Evolutionary conservation across 2,797 vertebrate genomes (phyloP).

Genomic region (Coranthus polyacanthus): DNA sequence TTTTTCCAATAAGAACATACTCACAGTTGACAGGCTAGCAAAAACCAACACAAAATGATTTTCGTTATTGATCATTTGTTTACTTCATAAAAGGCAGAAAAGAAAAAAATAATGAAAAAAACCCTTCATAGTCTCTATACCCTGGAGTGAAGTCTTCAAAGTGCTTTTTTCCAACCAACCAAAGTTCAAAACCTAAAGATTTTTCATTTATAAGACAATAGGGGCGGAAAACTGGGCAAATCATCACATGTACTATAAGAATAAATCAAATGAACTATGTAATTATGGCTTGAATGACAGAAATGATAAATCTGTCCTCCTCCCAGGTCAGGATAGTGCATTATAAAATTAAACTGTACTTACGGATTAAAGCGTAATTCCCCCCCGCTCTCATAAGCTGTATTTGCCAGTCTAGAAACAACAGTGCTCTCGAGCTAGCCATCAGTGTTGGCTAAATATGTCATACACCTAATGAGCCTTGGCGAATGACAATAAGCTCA

Average conservation of each 20-base stretch:
- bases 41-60: no score
- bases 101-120: no score
- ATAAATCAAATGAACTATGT: not conserved
- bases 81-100: no score
- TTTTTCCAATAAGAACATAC: no score
- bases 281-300: not conserved
- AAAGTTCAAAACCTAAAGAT: no score
- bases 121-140: no score
- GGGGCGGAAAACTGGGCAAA: no score
- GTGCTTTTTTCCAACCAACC: no score
- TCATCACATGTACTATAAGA: not conserved
- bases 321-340: conserved; percentile 7
- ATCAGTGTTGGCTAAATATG: conserved; percentile 58
- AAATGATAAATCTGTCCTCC: not conserved
- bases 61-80: no score
- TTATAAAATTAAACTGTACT: conserved; percentile 18
- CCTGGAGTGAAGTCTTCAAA: no score
- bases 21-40: no score
- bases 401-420: conserved; percentile 26
- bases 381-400: conserved; percentile 3
- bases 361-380: not conserved
- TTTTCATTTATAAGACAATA: no score
- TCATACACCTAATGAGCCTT: conserved; percentile 54
- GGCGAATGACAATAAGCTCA: conserved; percentile 52
- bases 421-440: conserved; percentile 16